These are phyloP conservation scores for Zoanthus solanderi DNA, from an alignment of 92 coral and sea anemone genomes.

Conservation along the genomic window DNA sequence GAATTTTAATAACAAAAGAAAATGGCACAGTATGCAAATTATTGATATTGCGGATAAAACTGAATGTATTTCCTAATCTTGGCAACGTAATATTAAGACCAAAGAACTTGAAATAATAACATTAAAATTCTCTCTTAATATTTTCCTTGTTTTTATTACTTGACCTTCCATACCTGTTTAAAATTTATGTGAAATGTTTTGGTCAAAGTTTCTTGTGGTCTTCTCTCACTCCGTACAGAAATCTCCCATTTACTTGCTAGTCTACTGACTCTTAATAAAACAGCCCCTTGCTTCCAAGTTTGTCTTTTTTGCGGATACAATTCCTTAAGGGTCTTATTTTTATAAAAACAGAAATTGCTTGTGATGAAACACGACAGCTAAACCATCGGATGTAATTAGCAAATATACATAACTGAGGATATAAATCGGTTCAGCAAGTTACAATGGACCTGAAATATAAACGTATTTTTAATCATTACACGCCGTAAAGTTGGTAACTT, in stretches of 20 bases:
- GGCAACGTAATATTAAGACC: not conserved
- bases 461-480: not conserved
- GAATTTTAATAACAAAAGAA: not conserved
- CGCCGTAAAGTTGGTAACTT: not conserved
- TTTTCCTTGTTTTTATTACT: slow-evolving; percentile 20
- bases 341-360: not conserved
- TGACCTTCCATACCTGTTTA: not conserved
- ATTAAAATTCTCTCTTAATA: not conserved
- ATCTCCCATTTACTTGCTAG: not conserved
- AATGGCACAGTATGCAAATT: not conserved
- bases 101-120: slow-evolving; percentile 15
- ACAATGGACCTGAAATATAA: not conserved
- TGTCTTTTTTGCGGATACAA: not conserved
- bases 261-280: not conserved
- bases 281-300: not conserved
- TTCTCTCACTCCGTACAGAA: not conserved
- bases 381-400: slow-evolving; percentile 31
- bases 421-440: not conserved
- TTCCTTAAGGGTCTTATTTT: not conserved
- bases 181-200: not conserved
- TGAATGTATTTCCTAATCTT: not conserved
- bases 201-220: not conserved
- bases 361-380: not conserved
- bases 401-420: not conserved
- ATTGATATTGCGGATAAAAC: not conserved